Base-by-base conservation (phyloP, 2,113 vertebrate species). In the Piaya cayana region DNA sequence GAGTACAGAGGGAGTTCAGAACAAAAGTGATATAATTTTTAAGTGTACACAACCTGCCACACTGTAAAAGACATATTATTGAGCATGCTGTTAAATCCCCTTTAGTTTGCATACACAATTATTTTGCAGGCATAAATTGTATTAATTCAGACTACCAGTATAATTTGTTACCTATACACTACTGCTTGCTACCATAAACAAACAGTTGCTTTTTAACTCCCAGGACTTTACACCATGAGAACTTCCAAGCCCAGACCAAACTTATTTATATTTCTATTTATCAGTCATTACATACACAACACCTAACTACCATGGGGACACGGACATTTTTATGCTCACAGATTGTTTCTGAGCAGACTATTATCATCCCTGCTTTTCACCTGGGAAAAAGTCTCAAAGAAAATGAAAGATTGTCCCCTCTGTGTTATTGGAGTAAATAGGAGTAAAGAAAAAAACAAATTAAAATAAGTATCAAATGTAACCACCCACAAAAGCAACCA, bases 141-240 rank as follows among this genome's bases (percentile, higher is more conserved):
- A 8, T 23, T 55, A 27, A 26, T 32, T 34, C 56, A 60, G 18
- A 23, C 15, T 6, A 26, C 14, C 27, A 32, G 23, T 64, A 69
- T 45, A 37, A 3, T 25, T 74, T 42, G 23, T 49, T 22, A 37
- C 11, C 27, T 49, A 5, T 1, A 30, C 1, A 0, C 20, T 29
- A 36, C 37, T 2, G 0, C 20, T 53, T 21, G 6, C 27, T 29
- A 18, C 50, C 14, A 2, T 30, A 43, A 75, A 36, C 4, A 27
- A 5, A 12, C 22, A 11, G 34, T 3, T 37, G 21, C 9, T 65
- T 18, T 55, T 53, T 34, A 25, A 32, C 43, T 67, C 32, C 32
- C n/a, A 63, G 29, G 0, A 0, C 15, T 18, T 58, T 17, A 15
- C 17, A 50, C 14, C 8, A 7, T 29, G 13, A 64, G 5, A 63